Percentiles rank a stretch among this genome's conserved stretches.
phyloP scores from a whole-genome alignment of 2,888 invertebrate species.

The Andrena fulva region DNA sequence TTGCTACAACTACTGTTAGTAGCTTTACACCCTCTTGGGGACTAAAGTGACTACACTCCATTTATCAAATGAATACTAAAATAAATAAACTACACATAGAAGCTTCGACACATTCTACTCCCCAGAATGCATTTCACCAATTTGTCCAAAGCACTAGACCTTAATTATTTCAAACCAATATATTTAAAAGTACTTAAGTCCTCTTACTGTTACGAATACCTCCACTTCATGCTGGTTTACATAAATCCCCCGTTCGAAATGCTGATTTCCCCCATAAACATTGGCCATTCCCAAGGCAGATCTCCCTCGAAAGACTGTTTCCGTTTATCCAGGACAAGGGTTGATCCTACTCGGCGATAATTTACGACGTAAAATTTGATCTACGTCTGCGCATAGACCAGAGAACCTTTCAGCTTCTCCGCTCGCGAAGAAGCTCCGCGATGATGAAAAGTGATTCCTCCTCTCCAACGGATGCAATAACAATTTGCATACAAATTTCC shows the following conservation, averaged over 20 bases:
- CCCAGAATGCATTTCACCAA: neutral
- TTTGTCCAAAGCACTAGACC: neutral
- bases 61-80: no score
- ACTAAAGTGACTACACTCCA: no score
- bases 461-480: neutral
- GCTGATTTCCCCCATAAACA: slow-evolving; percentile 29
- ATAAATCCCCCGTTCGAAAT: slow-evolving; percentile 15
- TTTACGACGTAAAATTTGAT: neutral
- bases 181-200: neutral
- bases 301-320: slow-evolving; percentile 5
- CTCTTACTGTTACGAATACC: slow-evolving; percentile 36
- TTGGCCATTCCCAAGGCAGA: slow-evolving; percentile 15
- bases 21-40: no score
- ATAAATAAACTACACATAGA: neutral
- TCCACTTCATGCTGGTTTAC: slow-evolving; percentile 5
- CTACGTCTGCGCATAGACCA: neutral
- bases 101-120: neutral
- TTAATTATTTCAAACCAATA: neutral
- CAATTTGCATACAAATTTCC: slow-evolving; percentile 45
- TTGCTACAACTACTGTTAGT: no score
- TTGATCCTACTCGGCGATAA: neutral
- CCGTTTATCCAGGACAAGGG: neutral
- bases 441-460: neutral
- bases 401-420: neutral
- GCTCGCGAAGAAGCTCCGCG: no score